Evolutionary conservation across 2,113 vertebrate species (phyloP), one percentile per base, ranked within the genome.

Genomic region (Mirza zaza): DNA sequence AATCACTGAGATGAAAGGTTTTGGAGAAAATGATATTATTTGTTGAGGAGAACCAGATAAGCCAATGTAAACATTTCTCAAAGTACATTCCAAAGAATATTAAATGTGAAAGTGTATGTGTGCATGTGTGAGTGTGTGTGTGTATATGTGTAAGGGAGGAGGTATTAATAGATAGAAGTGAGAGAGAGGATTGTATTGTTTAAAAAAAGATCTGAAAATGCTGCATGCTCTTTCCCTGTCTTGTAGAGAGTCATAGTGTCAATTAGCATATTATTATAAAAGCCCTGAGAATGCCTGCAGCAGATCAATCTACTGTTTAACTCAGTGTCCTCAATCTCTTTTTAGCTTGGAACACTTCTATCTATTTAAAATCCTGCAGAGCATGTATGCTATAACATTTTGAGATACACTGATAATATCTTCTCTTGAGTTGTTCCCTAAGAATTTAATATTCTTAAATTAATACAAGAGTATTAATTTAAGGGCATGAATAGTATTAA

Each of bases 401-500:
- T 91, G 57, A 87, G 67, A 92, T 84, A 79, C 9, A 70, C 52
- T n/a, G 39, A 45, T 71, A 83, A 83, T 82, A 83, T 27, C 25
- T 61, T 86, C n/a, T 71, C 55, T 88, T 96, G n/a, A 52, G 50
- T 68, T 89, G 32, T 89, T 42, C 63, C 17, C 42, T 13, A 85
- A 57, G 42, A 91, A 81, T 81, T 73, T 76, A 94, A 86, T 85
- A 80, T 88, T 80, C 11, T 94, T 88, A 68, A 67, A 57, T 57
- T 57, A 88, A 84, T 68, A 36, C 11, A 63, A 67, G 48, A 87
- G 12, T 61, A 81, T 80, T 73, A 15, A 63, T 73, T 87, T 82
- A 59, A 67, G 73, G 42, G 48, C 23, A 68, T 59, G 45, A 8
- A 45, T 7, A 87, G 11, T 61, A 81, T 80, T 73, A 11, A 63